These are phyloP conservation scores for Halictus ligatus DNA, from an alignment of 2,888 invertebrate species.

Conservation along the genomic window DNA sequence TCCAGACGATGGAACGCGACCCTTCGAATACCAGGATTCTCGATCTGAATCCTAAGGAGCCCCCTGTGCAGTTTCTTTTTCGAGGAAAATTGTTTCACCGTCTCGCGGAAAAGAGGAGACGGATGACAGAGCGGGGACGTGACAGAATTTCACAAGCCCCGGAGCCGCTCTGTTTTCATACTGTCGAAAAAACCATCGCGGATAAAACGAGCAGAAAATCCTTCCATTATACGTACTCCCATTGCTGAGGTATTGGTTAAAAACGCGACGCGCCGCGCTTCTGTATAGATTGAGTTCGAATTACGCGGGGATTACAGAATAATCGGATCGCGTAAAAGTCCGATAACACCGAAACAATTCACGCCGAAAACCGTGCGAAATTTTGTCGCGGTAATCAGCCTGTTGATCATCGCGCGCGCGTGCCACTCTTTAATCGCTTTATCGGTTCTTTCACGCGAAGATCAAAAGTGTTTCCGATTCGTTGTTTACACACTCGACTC, in stretches of 20 bases:
- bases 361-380: not conserved
- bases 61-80: not conserved
- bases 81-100: not conserved
- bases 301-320: not conserved
- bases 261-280: not conserved
- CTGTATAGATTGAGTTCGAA: not conserved
- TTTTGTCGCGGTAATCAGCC: not conserved
- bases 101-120: not conserved
- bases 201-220: not conserved
- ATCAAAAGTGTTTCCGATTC: no score
- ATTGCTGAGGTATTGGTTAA: not conserved
- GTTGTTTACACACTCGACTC: no score
- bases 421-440: not conserved
- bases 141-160: not conserved
- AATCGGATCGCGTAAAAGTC: not conserved
- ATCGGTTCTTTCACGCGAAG: no score
- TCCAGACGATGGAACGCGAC: not conserved
- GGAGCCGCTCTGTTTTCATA: not conserved
- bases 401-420: not conserved
- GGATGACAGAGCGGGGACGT: not conserved
- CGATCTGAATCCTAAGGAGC: not conserved
- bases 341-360: not conserved
- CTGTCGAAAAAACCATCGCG: not conserved
- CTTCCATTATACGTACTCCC: not conserved
- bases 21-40: not conserved